Evolutionary conservation across 2,888 invertebrate species (phyloP).

Genomic region (Perithous albicinctus): DNA sequence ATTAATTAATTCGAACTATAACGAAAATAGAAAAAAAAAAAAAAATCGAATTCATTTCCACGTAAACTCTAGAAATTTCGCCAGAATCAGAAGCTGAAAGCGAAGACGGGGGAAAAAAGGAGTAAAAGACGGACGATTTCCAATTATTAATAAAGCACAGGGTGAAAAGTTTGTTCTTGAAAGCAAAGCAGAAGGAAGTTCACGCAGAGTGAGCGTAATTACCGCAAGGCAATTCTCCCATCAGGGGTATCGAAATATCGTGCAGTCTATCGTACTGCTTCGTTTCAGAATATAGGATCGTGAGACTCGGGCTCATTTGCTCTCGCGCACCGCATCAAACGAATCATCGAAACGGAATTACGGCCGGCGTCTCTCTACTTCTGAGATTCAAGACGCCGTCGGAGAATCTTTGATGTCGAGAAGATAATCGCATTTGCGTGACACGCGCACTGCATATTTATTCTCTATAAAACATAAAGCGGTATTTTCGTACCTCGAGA

Average conservation of each 20-base stretch:
- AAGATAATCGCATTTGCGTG: constrained; percentile 64
- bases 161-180: constrained; percentile 60
- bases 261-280: constrained; percentile 30
- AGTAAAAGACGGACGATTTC: constrained; percentile 51
- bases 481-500: constrained; percentile 20
- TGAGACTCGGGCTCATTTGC: constrained; percentile 51
- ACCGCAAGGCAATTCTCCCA: constrained; percentile 52
- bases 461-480: constrained; percentile 18
- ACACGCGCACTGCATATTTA: constrained; percentile 32
- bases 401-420: constrained; percentile 75
- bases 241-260: constrained; percentile 37
- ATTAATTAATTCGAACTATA: background rate
- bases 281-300: constrained; percentile 30
- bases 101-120: background rate
- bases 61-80: constrained; percentile 5
- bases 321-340: constrained; percentile 65
- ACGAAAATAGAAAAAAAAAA: background rate
- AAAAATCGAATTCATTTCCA: background rate
- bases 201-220: constrained; percentile 57
- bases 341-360: constrained; percentile 66
- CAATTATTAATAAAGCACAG: constrained; percentile 58
- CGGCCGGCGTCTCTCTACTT: constrained; percentile 24
- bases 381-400: constrained; percentile 45
- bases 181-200: constrained; percentile 56
- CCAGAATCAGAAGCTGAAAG: background rate